Evolutionary conservation across 2,888 invertebrate genomes (phyloP).

Genomic region (Lydus trimaculatus): DNA sequence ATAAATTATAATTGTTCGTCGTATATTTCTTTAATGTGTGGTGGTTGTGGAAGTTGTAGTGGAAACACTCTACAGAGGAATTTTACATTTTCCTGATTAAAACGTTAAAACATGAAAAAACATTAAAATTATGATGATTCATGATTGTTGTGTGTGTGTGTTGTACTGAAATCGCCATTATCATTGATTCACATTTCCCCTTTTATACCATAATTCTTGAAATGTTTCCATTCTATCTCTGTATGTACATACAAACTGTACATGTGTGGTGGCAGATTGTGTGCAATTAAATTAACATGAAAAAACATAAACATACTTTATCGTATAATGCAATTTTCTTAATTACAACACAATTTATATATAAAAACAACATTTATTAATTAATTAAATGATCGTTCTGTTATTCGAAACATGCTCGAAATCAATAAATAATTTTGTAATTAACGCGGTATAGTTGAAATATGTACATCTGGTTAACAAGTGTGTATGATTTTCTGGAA

Average conservation of each 20-base stretch:
- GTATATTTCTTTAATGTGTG: conserved; percentile 18
- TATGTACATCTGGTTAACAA: no score
- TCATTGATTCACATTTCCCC: conserved; percentile 12
- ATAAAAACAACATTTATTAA: no score
- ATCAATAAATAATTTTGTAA: no score
- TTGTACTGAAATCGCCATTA: background rate
- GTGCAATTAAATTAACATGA: background rate
- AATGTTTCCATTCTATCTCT: conserved; percentile 17
- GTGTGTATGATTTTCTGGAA: no score
- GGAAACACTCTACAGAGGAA: background rate
- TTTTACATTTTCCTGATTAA: conserved; percentile 25
- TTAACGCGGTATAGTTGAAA: no score
- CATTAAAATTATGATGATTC: conserved; percentile 27
- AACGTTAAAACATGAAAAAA: conserved; percentile 22
- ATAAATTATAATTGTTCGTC: conserved; percentile 15
- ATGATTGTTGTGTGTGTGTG: background rate
- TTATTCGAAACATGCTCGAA: no score
- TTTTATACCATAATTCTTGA: conserved; percentile 16
- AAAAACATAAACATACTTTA: background rate
- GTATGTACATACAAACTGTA: background rate
- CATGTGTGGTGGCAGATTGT: no score
- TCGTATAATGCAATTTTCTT: no score
- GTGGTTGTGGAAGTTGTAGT: background rate
- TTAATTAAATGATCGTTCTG: no score
- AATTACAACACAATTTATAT: no score